phyloP scores from a whole-genome alignment of 2,888 invertebrate species.

The Emmelina monodactyla region DNA sequence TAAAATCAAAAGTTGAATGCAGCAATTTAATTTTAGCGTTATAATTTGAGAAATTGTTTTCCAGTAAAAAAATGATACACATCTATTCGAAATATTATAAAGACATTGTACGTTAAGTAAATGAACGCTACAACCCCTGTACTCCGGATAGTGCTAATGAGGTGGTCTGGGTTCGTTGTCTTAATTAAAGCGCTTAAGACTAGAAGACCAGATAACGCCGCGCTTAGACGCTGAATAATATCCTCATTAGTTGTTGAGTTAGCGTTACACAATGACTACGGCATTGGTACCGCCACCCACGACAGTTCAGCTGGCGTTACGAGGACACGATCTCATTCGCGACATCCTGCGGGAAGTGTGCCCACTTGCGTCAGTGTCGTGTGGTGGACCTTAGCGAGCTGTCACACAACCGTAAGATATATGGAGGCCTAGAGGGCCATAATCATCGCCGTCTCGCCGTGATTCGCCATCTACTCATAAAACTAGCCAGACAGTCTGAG shows the following conservation, averaged over 20 bases:
- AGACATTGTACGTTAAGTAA: too few species aligned
- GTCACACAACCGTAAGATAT: constrained; percentile 43
- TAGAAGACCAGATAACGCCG: constrained; percentile 25
- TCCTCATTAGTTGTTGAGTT: constrained; percentile 41
- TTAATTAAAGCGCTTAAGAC: constrained; percentile 35
- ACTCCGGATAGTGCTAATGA: constrained; percentile 36
- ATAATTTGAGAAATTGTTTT: too few species aligned
- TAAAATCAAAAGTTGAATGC: too few species aligned
- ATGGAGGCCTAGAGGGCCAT: constrained; percentile 27
- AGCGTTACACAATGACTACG: constrained; percentile 40
- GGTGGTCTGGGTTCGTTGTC: constrained; percentile 28
- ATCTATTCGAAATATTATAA: too few species aligned
- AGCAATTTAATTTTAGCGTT: too few species aligned
- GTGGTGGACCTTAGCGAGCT: constrained; percentile 45
- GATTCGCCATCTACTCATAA: constrained; percentile 19
- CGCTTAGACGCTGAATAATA: constrained; percentile 44
- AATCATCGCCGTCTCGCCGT: constrained; percentile 22
- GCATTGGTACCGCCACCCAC: constrained; percentile 45
- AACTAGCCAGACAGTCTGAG: neutral
- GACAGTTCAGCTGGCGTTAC: constrained; percentile 40
- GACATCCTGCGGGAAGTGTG: constrained; percentile 60
- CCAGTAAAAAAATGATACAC: too few species aligned
- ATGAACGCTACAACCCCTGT: too few species aligned
- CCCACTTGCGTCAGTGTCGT: constrained; percentile 47
- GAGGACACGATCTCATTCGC: constrained; percentile 63